Conservation (phyloP, 2,113 vertebrate species). For the Talpa occidentalis region DNA sequence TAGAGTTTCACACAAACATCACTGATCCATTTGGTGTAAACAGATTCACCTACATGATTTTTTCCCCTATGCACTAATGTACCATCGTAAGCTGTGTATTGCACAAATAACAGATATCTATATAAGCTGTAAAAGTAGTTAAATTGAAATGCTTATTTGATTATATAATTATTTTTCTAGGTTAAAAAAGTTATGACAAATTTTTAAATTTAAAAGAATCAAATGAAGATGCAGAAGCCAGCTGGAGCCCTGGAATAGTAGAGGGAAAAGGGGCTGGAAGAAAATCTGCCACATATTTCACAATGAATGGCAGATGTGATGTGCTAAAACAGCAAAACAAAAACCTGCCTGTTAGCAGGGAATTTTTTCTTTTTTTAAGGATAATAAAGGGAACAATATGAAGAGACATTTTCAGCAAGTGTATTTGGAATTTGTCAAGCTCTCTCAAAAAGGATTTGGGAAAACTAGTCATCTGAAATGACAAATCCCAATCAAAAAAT, state of each 20-base stretch:
- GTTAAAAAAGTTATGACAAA: neutral
- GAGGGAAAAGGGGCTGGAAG: neutral
- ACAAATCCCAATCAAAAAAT: neutral
- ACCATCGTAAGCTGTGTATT: neutral
- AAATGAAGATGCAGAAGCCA: neutral
- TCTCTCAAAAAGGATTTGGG: neutral
- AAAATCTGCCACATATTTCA: neutral
- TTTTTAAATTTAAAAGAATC: constrained; percentile 5
- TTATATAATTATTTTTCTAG: neutral
- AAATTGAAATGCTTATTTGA: neutral
- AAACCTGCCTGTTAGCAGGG: neutral
- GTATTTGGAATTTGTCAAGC: neutral
- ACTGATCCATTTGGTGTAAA: neutral
- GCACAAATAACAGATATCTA: neutral
- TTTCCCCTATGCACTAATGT: neutral
- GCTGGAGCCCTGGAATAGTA: neutral
- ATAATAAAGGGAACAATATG: neutral
- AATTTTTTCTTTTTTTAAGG: neutral
- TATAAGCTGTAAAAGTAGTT: neutral
- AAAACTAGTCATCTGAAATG: neutral
- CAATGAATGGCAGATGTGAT: neutral
- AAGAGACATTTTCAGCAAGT: neutral
- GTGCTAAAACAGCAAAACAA: constrained; percentile 5
- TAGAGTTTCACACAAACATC: neutral
- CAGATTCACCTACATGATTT: neutral